Evolutionary conservation across 2,797 vertebrate species (phyloP), one percentile per base, ranked within the genome.

Genomic region (Delichon dasypus): DNA sequence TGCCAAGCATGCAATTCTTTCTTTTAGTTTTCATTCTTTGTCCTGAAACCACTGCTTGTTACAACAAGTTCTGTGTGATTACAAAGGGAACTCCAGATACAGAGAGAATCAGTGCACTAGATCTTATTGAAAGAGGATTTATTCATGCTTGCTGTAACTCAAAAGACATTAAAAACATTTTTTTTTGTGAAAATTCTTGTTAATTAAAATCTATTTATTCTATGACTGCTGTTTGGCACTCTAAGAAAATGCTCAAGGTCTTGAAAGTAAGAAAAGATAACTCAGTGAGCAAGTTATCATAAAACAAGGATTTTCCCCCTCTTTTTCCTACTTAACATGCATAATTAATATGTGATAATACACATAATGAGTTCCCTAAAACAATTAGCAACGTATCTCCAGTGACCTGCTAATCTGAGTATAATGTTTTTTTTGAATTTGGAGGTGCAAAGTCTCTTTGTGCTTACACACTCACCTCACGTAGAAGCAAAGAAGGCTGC

Each of bases 401-500:
- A 96, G 88, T 90, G 88, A 95, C 87, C 92, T 94, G 87, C 91
- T 96, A 94, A 93, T 82, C 68, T 89, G 25, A 92, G 88, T 47
- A 79, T 64, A 90, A 94, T 48, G 54, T 53, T 93, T 92, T 92
- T n/a, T 72, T 55, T 73, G 75, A 89, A 93, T 76, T 11, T 50
- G 48, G 47, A 95, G 87, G 93, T 80, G 21, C 51, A 79, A 34
- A 85, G 40, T 48, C 60, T 77, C 22, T 76, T 21, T 42, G 50
- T 64, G 64, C 72, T 94, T 89, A 77, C 27, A 45, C 51, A 97
- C 36, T 72, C 92, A 76, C 29, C 95, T 97, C 97, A 97, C 91
- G 68, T 97, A 95, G 93, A 80, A 86, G 86, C 92, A 95, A 94
- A 73, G 92, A 64, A 68, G 95, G 94, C 96, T 97, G 97, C 77